Base-by-base conservation (phyloP, 2,113 vertebrate species). In the Odocoileus hemionus region DNA sequence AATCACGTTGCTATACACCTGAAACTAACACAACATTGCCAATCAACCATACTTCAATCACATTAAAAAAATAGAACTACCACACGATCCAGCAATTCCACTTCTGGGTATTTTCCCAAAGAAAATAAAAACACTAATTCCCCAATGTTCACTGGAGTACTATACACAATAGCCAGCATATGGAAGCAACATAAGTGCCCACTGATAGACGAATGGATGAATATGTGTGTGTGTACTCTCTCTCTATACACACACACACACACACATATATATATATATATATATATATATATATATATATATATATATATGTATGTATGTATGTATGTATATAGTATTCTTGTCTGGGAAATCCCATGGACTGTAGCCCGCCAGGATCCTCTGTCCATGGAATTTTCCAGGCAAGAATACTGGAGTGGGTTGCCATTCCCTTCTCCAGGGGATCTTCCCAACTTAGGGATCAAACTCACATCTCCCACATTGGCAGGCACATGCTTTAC, bases 201-300 rank as follows among this genome's bases (percentile, higher is more conserved):
- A 33, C 0, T 1, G 2, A 23, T 23, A n/a, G 47, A 82, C 1
- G 17, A n/a, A n/a, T 82, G 17, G 30, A 52, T 52, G 67, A 12
- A 36, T 39, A 5, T 5, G 19, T 12, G 67, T 39, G n/a, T 70
- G n/a, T 12, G 7, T n/a, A 4, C 30, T 17, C 61, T n/a, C 33
- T 64, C 15, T 33, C 14, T 16, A 3, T 15, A 61, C 4, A 17
- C 2, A 67, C 0, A 19, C 0, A 64, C 0, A 64, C 6, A 64
- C 30, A 16, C 1, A 17, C 30, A 33, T 14, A 33, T 14, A 15
- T 4, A 15, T 1, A 15, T 14, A 15, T 3, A n/a, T 52, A 1
- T 57, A 25, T 23, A 45, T 45, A 45, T 45, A 45, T 45, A 45
- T 45, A 7, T 45, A 45, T 43, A 5, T 43, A 6, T 43, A 6